phyloP scores from a whole-genome alignment of 2,113 vertebrate species.

The Eidolon helvum region DNA sequence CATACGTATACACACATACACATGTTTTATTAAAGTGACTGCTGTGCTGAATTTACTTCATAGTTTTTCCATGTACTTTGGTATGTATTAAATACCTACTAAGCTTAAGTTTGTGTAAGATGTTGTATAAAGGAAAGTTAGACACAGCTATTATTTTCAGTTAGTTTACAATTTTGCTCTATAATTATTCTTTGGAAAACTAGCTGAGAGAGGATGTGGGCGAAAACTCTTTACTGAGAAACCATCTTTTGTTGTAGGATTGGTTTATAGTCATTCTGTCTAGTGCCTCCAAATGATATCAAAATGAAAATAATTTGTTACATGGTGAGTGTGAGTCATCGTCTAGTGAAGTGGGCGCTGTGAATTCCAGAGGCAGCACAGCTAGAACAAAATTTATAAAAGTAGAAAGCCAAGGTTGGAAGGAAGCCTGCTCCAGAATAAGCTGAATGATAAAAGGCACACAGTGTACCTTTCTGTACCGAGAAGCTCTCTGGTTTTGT shows the following conservation, averaged over 20 bases:
- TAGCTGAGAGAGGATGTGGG: background rate
- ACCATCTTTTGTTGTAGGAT: slow-evolving; percentile 2
- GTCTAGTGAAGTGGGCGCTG: slow-evolving; percentile 2
- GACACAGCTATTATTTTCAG: background rate
- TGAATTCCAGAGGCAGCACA: slow-evolving; percentile 36
- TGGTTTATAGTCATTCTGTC: slow-evolving; percentile 42
- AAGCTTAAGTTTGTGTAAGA: background rate
- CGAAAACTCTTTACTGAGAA: background rate
- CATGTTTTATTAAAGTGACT: background rate
- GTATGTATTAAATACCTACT: background rate
- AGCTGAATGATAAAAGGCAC: background rate
- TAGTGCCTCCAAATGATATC: slow-evolving; percentile 7
- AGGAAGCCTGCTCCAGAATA: slow-evolving; percentile 32
- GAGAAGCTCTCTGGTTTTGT: background rate
- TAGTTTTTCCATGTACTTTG: background rate
- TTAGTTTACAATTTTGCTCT: background rate
- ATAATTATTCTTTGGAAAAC: slow-evolving; percentile 40
- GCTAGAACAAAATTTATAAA: slow-evolving; percentile 15
- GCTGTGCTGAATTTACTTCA: background rate
- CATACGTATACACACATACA: background rate
- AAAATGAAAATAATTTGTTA: slow-evolving; percentile 53
- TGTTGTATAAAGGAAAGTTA: background rate
- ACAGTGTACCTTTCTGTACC: background rate
- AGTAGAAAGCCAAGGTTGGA: slow-evolving; percentile 29
- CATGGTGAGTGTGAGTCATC: slow-evolving; percentile 54